Conservation (phyloP, 2,888 invertebrate genomes). For the Calameuta idolon region DNA sequence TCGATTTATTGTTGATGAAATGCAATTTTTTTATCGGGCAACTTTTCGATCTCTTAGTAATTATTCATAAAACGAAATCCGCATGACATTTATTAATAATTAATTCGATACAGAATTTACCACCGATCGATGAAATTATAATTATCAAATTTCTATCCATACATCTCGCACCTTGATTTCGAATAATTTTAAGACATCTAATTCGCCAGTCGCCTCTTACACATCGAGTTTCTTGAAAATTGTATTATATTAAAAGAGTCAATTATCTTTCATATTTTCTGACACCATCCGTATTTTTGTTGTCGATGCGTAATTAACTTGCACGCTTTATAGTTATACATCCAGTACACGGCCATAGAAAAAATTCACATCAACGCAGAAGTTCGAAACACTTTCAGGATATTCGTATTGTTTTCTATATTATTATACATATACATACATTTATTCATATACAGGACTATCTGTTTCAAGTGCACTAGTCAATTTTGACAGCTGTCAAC, state of each 20-base stretch:
- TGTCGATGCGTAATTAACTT: not conserved
- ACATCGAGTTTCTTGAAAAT: not conserved
- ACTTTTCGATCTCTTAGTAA: not conserved
- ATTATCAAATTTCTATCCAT: not conserved
- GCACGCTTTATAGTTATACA: not conserved
- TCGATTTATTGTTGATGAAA: not conserved
- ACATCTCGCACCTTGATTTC: not conserved
- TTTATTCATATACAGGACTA: not conserved
- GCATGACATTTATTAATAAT: not conserved
- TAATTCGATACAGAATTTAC: not conserved
- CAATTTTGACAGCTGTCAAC: not conserved
- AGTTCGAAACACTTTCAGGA: not conserved
- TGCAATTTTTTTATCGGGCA: not conserved
- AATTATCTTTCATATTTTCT: not conserved
- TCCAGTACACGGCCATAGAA: not conserved
- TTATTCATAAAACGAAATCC: not conserved
- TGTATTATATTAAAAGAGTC: not conserved
- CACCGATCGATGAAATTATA: not conserved
- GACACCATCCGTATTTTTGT: not conserved
- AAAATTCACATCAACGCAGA: not conserved
- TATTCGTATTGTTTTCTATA: not conserved
- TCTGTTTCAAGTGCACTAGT: no score
- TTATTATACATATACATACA: not conserved
- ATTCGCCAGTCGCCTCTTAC: not conserved
- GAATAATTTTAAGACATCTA: not conserved